A percentile compares a stretch with the other conserved stretches of the same genome.
Evolutionary conservation across 2,113 vertebrate species (phyloP).

Genomic region (Sander vitreus): DNA sequence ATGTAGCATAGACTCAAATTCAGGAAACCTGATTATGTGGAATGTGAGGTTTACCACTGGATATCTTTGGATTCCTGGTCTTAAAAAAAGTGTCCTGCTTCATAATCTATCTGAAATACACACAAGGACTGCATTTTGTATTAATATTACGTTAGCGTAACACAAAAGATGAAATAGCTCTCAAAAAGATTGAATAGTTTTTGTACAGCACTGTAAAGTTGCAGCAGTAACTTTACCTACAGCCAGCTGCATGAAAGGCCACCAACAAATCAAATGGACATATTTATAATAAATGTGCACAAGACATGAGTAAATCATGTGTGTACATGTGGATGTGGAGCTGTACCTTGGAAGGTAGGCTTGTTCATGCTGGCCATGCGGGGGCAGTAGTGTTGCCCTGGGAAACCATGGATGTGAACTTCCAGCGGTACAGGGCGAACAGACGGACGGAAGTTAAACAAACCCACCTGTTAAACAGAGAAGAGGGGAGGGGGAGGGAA

Average conservation of each 20-base stretch:
- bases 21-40: background rate
- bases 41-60: background rate
- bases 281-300: background rate
- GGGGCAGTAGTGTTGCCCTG: slow-evolving; percentile 98
- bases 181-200: background rate
- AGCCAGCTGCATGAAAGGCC: background rate
- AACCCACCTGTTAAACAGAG: slow-evolving; percentile 88
- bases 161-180: background rate
- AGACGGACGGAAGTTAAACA: slow-evolving; percentile 98
- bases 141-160: background rate
- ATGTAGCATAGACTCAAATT: background rate
- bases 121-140: background rate
- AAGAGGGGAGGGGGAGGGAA: background rate
- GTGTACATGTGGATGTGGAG: background rate
- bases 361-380: slow-evolving; percentile 99
- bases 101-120: background rate
- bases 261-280: background rate
- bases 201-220: background rate
- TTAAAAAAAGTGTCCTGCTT: background rate
- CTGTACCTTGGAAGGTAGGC: slow-evolving; percentile 91
- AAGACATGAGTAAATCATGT: background rate
- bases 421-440: slow-evolving; percentile 98
- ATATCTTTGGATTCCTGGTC: background rate
- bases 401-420: slow-evolving; percentile 98
- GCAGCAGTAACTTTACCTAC: background rate